These are phyloP conservation scores for Potamilus streckersoni DNA, from an alignment of 1,140 invertebrate species.

Conservation along the genomic window DNA sequence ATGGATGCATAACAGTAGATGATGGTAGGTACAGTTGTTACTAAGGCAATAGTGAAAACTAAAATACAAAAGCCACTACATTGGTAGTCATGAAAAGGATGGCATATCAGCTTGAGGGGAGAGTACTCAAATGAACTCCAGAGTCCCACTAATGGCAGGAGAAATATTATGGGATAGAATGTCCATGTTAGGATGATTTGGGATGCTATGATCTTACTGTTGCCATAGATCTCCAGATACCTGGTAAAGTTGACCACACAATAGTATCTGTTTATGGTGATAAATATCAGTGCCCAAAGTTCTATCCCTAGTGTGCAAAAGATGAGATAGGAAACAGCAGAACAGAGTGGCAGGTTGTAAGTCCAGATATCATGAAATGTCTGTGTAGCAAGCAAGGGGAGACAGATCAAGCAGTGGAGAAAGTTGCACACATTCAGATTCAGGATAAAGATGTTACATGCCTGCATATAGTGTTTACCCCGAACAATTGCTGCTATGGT, in stretches of 20 bases:
- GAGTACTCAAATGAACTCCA: constrained; percentile 22
- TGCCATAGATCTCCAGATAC: constrained; percentile 8
- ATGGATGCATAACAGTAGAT: constrained; percentile 19
- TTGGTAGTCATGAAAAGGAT: constrained; percentile 19
- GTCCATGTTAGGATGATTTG: constrained; percentile 16
- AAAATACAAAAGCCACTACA: constrained; percentile 29
- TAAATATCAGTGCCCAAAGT: constrained; percentile 24
- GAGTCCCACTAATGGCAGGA: constrained; percentile 10
- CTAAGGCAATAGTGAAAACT: constrained; percentile 11
- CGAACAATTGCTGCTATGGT: constrained; percentile 16
- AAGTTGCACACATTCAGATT: constrained; percentile 24
- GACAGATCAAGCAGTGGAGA: constrained; percentile 21
- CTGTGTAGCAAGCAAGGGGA: constrained; percentile 12
- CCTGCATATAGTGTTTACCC: constrained; percentile 8
- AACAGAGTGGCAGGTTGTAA: constrained; percentile 1
- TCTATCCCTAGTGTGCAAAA: constrained; percentile 23
- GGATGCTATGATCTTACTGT: neutral
- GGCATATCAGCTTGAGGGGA: constrained; percentile 22
- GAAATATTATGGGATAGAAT: constrained; percentile 23
- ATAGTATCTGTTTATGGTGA: constrained; percentile 21
- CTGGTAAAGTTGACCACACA: constrained; percentile 13
- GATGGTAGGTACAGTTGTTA: constrained; percentile 16
- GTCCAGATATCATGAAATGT: constrained; percentile 19
- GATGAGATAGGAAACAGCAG: constrained; percentile 10
- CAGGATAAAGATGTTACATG: constrained; percentile 14